Evolutionary conservation across 2,113 vertebrate species (phyloP).

Genomic region (Stomatorhinus ivindoensis): DNA sequence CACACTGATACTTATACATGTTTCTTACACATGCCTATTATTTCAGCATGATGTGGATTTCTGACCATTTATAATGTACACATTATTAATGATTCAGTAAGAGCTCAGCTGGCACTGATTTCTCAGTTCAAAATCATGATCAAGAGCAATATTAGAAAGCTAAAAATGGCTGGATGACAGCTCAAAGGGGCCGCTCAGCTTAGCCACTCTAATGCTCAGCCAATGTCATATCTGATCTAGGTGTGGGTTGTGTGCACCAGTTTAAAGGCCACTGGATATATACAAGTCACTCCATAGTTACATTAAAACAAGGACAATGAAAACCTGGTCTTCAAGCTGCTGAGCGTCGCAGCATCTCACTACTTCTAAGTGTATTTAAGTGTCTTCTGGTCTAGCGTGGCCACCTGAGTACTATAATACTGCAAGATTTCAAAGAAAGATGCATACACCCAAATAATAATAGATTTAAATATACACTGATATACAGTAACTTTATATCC

Average conservation of each 20-base stretch:
- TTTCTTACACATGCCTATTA: background rate
- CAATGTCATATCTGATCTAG: background rate
- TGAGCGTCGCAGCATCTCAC: background rate
- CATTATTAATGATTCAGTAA: conserved; percentile 46
- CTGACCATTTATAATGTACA: conserved; percentile 35
- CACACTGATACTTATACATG: background rate
- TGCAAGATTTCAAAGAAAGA: too few relatives aligned
- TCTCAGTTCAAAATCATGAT: background rate
- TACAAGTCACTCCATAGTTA: background rate
- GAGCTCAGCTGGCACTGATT: conserved; percentile 6
- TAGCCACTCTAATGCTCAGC: background rate
- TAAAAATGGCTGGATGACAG: conserved; percentile 30
- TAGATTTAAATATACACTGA: too few relatives aligned
- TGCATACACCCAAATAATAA: too few relatives aligned
- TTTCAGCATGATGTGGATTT: conserved; percentile 21
- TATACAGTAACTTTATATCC: too few relatives aligned
- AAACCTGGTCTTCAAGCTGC: background rate
- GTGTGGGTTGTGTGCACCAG: background rate
- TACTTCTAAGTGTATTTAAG: background rate
- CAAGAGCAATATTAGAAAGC: background rate
- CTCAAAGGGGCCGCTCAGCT: background rate
- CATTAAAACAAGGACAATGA: background rate
- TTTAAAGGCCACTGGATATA: too few relatives aligned
- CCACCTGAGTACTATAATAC: background rate
- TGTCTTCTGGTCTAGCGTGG: background rate